Evolutionary conservation across 2,113 vertebrate species (phyloP).

Genomic region (Raja brachyura): DNA sequence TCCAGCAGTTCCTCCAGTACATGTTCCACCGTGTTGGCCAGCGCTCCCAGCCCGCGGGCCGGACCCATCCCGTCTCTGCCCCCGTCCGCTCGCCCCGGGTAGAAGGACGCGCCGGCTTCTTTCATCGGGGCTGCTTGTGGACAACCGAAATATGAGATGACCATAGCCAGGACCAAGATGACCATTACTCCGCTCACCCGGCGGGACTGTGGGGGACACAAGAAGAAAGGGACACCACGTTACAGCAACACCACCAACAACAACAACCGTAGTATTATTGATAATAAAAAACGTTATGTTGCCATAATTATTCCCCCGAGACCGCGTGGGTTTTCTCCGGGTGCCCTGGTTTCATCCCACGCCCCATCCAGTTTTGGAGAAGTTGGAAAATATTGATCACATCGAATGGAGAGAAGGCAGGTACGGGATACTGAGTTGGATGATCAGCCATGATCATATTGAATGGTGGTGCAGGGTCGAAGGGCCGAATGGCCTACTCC

Average conservation of each 20-base stretch:
- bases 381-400: background rate
- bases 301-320: no score
- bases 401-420: no score
- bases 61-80: background rate
- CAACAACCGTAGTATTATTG: no score
- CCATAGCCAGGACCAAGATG: slow-evolving; percentile 99
- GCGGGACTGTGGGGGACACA: slow-evolving; percentile 76
- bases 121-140: slow-evolving; percentile 99
- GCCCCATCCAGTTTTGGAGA: background rate
- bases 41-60: slow-evolving; percentile 63
- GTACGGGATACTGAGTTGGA: no score
- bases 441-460: no score
- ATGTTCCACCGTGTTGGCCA: slow-evolving; percentile 94
- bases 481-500: no score
- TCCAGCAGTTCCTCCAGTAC: slow-evolving; percentile 96
- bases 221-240: slow-evolving; percentile 39
- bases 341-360: no score
- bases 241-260: no score
- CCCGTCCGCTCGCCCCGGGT: slow-evolving; percentile 84
- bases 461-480: no score
- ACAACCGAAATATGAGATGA: slow-evolving; percentile 99
- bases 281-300: no score
- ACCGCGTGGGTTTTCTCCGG: no score
- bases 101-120: slow-evolving; percentile 90
- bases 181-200: slow-evolving; percentile 99